Percentiles rank a stretch among this genome's conserved stretches.
Evolutionary conservation across 53 echinoderm and acorn worm genomes (phyloP).

Genomic region (Temnopleurus reevesii): DNA sequence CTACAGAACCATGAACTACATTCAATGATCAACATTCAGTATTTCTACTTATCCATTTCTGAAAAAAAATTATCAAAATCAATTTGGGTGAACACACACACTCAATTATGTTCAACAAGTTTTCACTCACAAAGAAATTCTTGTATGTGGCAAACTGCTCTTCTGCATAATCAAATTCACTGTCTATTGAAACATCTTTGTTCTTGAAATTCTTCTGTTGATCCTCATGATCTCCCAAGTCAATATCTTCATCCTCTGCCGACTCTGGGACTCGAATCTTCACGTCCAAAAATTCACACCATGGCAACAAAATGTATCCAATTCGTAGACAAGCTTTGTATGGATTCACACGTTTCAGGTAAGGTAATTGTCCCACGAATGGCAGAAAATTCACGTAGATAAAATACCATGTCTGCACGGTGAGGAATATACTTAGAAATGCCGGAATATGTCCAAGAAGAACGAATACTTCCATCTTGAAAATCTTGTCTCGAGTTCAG

Average conservation of each 20-base stretch:
- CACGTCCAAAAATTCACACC: constrained; percentile 67
- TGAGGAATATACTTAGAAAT: constrained; percentile 80
- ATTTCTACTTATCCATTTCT: too few relatives aligned
- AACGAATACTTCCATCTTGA: constrained; percentile 74
- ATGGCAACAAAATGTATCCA: constrained; percentile 82
- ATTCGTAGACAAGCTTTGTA: constrained; percentile 85
- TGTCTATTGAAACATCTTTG: constrained; percentile 2
- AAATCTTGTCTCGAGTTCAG: too few relatives aligned
- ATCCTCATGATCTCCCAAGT: constrained; percentile 20
- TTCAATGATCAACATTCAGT: too few relatives aligned
- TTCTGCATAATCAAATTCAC: constrained; percentile 18
- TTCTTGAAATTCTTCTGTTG: neutral
- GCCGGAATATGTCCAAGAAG: constrained; percentile 84
- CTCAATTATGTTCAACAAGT: too few relatives aligned
- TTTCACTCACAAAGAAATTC: constrained; percentile 40
- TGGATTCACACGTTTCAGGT: constrained; percentile 84
- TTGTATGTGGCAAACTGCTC: constrained; percentile 33
- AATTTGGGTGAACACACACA: too few relatives aligned
- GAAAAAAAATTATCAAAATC: too few relatives aligned
- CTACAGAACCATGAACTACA: too few relatives aligned
- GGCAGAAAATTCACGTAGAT: constrained; percentile 91
- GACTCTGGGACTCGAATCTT: constrained; percentile 53
- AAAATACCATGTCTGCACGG: constrained; percentile 86
- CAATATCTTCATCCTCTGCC: constrained; percentile 62
- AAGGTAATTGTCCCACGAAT: constrained; percentile 83